Base-by-base conservation (phyloP, 2,797 vertebrate genomes). In the Gymnocypris eckloni region DNA sequence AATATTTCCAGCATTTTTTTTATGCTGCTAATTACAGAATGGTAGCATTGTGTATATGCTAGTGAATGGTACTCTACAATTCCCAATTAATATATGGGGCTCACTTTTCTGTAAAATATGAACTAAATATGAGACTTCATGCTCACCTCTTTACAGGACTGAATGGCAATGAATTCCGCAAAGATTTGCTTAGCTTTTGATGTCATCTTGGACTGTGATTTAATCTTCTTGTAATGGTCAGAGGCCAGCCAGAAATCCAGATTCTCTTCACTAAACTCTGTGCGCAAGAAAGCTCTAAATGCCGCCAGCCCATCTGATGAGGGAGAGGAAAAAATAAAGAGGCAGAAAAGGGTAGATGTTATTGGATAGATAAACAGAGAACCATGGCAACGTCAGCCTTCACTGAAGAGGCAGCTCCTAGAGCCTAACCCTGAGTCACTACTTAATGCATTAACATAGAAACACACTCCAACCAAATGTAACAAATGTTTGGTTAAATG, bases 161-260 rank as follows among this genome's bases (percentile, higher is more conserved):
- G 98, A 92, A 98, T 98, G 0, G 98, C 98, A 0, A 99, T 98
- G 92, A 97, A 99, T 91, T 99, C 98, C 0, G 97, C 95, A 0
- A 98, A 99, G 91, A 99, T 97, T 91, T 99, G 99, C 94, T 98
- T 99, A 91, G 98, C 98, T 92, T 98, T 99, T 79, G 97, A 97
- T 1, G 95, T 92, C 97, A 99, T 97, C 95, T 99, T 99, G 89
- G 98, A 97, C 92, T 99, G 97, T 0, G 97, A 99, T 91, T 98
- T 99, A 92, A 98, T 93, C 92, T 99, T 99, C 93, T 97, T 98
- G 96, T 98, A 99, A 89, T 99, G 97, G 92, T 99, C 98, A 0
- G 98, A 99, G 0, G 97, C 97, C 90, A 99, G 92, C 98, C 98
- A 99, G 95, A 99, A 99, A 92, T 99, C 98, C 93, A 99, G 95